phyloP scores from a whole-genome alignment of 2,888 invertebrate genomes.

The Dryocosmus kuriphilus region DNA sequence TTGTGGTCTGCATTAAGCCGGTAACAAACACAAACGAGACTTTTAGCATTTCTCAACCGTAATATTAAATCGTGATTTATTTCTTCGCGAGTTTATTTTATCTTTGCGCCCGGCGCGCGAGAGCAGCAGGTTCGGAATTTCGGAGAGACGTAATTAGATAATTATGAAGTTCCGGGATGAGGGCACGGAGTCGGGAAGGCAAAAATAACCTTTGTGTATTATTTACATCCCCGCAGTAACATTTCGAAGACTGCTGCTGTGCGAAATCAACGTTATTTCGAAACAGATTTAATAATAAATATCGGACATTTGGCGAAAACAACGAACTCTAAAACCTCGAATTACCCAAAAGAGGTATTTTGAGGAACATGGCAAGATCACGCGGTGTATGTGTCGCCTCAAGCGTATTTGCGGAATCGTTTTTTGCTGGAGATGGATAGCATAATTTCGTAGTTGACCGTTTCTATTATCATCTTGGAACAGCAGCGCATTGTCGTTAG shows the following conservation, averaged over 20 bases:
- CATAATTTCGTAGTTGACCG: conserved; percentile 33
- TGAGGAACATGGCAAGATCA: neutral
- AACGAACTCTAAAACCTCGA: neutral
- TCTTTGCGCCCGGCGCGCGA: conserved; percentile 50
- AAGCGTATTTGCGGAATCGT: conserved; percentile 10
- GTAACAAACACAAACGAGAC: conserved; percentile 8
- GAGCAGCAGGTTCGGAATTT: conserved; percentile 46
- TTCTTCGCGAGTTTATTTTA: conserved; percentile 54
- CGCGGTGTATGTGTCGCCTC: conserved; percentile 13
- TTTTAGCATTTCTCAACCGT: conserved; percentile 42
- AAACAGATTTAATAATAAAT: conserved; percentile 14
- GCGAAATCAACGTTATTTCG: neutral
- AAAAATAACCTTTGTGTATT: conserved; percentile 55
- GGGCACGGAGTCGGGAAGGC: conserved; percentile 38
- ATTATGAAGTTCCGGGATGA: conserved; percentile 56
- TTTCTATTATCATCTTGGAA: conserved; percentile 38
- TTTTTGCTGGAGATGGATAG: conserved; percentile 25
- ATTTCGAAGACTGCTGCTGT: neutral
- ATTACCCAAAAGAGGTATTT: conserved; percentile 28
- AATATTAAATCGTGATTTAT: conserved; percentile 55
- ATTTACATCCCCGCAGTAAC: conserved; percentile 48
- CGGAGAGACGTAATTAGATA: conserved; percentile 56
- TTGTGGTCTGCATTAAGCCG: neutral
- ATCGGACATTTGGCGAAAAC: conserved; percentile 23
- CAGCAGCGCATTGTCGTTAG: conserved; percentile 18